Evolutionary conservation across 1,140 invertebrate species (phyloP), one percentile per base, ranked within the genome.

Genomic region (Zaprionus kolodkinae): DNA sequence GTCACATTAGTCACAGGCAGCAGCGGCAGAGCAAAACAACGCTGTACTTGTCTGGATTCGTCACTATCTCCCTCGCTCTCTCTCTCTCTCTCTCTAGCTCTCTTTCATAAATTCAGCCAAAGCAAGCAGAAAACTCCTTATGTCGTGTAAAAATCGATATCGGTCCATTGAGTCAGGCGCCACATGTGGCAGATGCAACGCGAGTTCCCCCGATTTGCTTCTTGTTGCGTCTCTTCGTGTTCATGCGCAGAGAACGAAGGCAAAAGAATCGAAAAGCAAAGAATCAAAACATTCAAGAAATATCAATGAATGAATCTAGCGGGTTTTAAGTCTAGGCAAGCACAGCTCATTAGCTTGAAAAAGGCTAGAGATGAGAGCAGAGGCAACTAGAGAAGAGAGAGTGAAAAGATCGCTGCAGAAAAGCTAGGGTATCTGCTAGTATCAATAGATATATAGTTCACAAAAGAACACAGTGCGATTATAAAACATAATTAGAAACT

Each of bases 71-170:
- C 30, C 35, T 33, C 50, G 30, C n/a, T 30, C 36, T 35, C 9
- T 36, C 13, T 40, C 36, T 30, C 27, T 30, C 27, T 30, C 6
- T 38, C 15, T 13, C 43, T 40, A 11, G 35, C 57, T 68, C 12
- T 33, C 27, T 36, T 17, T 43, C 6, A 43, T 15, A 43, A 7
- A 50, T 54, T 43, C 36, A 27, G 5, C 38, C 40, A 45, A 45
- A 45, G 15, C 40, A 45, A 45, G 64, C n/a, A 33, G 21, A 9
- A 30, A 1, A 1, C 21, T 21, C 36, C 36, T 36, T 11, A 56
- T 45, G 43, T 27, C 43, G 36, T 21, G 56, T 67, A 76, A 72
- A 76, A 76, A 76, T 76, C 74, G 57, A 76, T 76, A 76, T 62
- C 38, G 74, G 74, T 76, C 74, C 74, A 67, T 43, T 65, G 60